Percentiles rank a stretch among this genome's conserved stretches.
Evolutionary conservation across 2,797 vertebrate species (phyloP).

Genomic region (Coranthus polyacanthus): DNA sequence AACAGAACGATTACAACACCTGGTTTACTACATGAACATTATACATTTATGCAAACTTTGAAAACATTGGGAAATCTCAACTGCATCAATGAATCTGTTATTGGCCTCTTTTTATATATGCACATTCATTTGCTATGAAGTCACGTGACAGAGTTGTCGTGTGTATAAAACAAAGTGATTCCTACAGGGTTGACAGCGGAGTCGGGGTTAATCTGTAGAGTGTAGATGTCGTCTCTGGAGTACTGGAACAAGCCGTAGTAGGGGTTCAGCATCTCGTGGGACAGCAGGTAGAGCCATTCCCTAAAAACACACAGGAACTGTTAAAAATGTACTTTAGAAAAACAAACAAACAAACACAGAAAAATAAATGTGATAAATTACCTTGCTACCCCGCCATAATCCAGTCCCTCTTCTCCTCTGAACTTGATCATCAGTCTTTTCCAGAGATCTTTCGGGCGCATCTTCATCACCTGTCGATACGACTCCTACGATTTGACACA

Average conservation of each 20-base stretch:
- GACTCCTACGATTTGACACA: slow-evolving; percentile 88
- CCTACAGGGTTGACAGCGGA: slow-evolving; percentile 97
- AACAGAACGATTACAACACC: background rate
- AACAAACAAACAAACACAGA: background rate
- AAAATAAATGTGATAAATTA: slow-evolving; percentile 58
- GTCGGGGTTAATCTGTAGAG: slow-evolving; percentile 97
- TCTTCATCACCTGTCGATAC: slow-evolving; percentile 99
- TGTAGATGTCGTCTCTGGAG: slow-evolving; percentile 98
- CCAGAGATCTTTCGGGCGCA: slow-evolving; percentile 99
- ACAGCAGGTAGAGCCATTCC: slow-evolving; percentile 97
- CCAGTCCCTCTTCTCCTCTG: slow-evolving; percentile 96
- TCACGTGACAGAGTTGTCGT: too few species aligned
- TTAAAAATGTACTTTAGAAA: background rate
- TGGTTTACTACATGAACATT: too few species aligned
- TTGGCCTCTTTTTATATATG: too few species aligned
- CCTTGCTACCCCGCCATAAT: slow-evolving; percentile 98
- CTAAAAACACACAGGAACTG: slow-evolving; percentile 72
- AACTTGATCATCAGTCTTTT: slow-evolving; percentile 99
- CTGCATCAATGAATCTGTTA: background rate
- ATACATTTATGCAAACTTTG: too few species aligned
- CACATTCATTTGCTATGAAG: too few species aligned
- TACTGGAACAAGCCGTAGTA: slow-evolving; percentile 99
- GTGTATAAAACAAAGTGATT: background rate
- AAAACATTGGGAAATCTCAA: background rate
- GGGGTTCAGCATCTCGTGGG: slow-evolving; percentile 98